Percentiles rank a stretch among this genome's conserved stretches.
Evolutionary conservation across 2,797 vertebrate genomes (phyloP).

Genomic region (Rhyacichthys aspro): DNA sequence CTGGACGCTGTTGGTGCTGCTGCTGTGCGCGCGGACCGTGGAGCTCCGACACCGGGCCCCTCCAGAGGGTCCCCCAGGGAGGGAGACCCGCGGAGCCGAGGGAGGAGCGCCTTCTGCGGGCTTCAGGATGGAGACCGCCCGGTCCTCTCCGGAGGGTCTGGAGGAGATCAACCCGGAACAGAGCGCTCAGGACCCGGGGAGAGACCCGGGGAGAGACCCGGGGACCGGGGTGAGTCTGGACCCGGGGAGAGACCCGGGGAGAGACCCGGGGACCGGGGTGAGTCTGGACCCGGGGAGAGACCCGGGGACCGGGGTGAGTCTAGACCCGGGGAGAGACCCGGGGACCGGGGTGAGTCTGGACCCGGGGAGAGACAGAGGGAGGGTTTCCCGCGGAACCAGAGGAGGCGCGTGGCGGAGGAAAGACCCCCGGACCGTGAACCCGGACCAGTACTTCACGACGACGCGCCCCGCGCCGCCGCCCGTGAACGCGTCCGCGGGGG

Average conservation of each 20-base stretch:
- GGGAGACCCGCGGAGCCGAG: neutral
- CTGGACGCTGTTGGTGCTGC: slow-evolving; percentile 37
- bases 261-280: too few relatives aligned
- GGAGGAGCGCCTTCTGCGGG: too few relatives aligned
- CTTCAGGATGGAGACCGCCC: too few relatives aligned
- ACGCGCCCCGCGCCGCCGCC: slow-evolving; percentile 40
- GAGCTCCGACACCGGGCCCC: slow-evolving; percentile 45
- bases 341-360: neutral
- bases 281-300: too few relatives aligned
- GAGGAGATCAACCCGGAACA: too few relatives aligned
- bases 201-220: too few relatives aligned
- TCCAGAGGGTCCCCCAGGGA: neutral
- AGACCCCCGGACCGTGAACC: slow-evolving; percentile 36
- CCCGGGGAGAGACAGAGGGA: neutral
- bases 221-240: too few relatives aligned
- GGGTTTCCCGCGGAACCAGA: neutral
- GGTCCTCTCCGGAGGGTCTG: too few relatives aligned
- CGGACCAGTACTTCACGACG: slow-evolving; percentile 77
- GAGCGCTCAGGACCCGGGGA: too few relatives aligned
- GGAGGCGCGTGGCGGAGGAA: neutral
- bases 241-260: neutral
- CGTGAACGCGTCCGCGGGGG: slow-evolving; percentile 67
- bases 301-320: slow-evolving; percentile 34
- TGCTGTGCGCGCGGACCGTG: slow-evolving; percentile 46
- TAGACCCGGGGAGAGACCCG: too few relatives aligned